Evolutionary conservation across 2,797 vertebrate species (phyloP).

Genomic region (Epinephelus awoara): DNA sequence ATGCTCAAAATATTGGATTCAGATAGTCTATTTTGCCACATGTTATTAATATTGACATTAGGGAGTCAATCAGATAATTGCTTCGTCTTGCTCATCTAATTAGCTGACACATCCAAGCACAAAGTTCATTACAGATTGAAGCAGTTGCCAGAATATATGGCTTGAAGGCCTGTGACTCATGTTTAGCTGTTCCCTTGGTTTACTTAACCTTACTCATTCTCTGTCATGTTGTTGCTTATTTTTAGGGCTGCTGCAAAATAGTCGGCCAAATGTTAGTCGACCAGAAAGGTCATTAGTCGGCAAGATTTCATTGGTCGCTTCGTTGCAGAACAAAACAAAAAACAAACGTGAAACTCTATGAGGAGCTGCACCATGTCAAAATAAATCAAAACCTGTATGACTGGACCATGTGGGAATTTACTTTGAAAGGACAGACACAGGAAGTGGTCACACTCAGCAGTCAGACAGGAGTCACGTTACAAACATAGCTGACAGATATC

Average conservation of each 20-base stretch:
- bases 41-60: conserved; percentile 19
- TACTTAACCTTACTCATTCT: conserved; percentile 1
- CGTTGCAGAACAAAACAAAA: too few relatives aligned
- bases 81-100: not conserved
- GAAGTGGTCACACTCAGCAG: too few relatives aligned
- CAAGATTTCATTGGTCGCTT: too few relatives aligned
- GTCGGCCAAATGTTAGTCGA: too few relatives aligned
- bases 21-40: not conserved
- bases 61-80: not conserved
- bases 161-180: conserved; percentile 47
- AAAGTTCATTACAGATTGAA: conserved; percentile 19
- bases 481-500: too few relatives aligned
- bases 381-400: too few relatives aligned
- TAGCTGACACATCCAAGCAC: conserved; percentile 3
- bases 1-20: conserved; percentile 21
- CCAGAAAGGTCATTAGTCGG: too few relatives aligned
- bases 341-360: too few relatives aligned
- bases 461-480: too few relatives aligned
- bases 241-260: not conserved
- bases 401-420: too few relatives aligned
- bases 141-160: conserved; percentile 15
- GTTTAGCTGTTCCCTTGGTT: not conserved
- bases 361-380: too few relatives aligned
- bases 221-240: conserved; percentile 5
- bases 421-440: too few relatives aligned